A percentile compares a stretch with the other conserved stretches of the same genome.
Conservation (phyloP, 2,797 vertebrate species). For the Amblyraja radiata region DNA sequence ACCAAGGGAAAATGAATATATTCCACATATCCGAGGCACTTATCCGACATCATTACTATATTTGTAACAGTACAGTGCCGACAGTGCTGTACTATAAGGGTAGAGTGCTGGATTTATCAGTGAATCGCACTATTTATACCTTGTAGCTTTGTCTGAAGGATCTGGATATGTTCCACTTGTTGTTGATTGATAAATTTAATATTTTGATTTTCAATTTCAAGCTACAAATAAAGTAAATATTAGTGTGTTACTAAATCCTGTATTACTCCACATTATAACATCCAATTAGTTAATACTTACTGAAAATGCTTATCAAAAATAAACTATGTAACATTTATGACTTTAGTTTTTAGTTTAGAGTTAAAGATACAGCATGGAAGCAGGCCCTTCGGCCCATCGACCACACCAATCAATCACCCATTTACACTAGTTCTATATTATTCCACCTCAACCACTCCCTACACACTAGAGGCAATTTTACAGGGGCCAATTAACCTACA, state of each 20-base stretch:
- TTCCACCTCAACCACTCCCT: too few relatives aligned
- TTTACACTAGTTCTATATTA: too few relatives aligned
- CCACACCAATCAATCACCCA: too few relatives aligned
- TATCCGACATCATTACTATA: neutral
- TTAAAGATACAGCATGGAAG: too few relatives aligned
- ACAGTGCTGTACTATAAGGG: too few relatives aligned
- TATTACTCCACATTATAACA: neutral
- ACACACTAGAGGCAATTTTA: too few relatives aligned
- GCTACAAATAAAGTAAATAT: conserved; percentile 54
- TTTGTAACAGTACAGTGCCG: neutral
- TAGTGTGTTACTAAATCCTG: neutral
- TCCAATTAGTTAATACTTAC: neutral
- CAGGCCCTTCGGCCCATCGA: too few relatives aligned
- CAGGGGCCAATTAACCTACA: too few relatives aligned
- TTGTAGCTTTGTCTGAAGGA: conserved; percentile 75
- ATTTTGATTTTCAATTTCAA: conserved; percentile 86
- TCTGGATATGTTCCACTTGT: conserved; percentile 76
- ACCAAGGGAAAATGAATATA: neutral
- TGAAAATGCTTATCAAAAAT: neutral
- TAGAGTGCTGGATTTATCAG: neutral
- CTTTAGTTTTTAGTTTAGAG: neutral
- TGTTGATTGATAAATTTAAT: conserved; percentile 79
- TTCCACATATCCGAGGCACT: neutral
- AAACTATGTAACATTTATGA: neutral
- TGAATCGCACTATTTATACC: conserved; percentile 54